phyloP scores from a whole-genome alignment of 2,797 vertebrate genomes.

The Anniella stebbinsi region DNA sequence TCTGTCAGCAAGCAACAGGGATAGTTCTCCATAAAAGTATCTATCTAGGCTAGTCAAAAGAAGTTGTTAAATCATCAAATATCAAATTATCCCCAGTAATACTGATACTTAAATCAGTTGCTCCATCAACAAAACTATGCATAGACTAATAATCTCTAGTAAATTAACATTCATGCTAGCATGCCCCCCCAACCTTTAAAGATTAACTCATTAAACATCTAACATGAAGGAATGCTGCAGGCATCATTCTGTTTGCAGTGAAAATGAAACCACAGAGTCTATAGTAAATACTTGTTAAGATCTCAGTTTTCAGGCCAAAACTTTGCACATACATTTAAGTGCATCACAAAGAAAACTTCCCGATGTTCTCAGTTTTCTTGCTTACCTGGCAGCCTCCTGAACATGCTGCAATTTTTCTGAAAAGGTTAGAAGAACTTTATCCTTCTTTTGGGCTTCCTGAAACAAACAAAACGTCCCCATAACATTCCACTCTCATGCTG shows the following conservation, averaged over 20 bases:
- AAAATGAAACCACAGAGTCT: constrained; percentile 63
- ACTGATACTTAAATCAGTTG: constrained; percentile 12
- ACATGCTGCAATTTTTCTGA: constrained; percentile 91
- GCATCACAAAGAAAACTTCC: constrained; percentile 43
- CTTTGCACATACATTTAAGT: constrained; percentile 42
- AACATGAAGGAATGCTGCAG: constrained; percentile 66
- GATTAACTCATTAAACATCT: constrained; percentile 44
- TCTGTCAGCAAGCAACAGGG: background rate
- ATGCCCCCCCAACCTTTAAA: background rate
- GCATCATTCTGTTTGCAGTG: constrained; percentile 55
- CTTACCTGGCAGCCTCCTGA: constrained; percentile 92
- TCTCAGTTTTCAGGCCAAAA: constrained; percentile 54
- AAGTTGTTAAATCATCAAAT: constrained; percentile 5
- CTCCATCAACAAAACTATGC: background rate
- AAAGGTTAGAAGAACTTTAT: constrained; percentile 90
- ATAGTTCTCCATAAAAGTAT: background rate
- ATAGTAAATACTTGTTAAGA: constrained; percentile 61
- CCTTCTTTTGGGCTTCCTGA: constrained; percentile 98
- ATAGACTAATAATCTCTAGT: background rate
- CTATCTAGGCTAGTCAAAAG: background rate
- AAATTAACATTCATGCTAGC: background rate
- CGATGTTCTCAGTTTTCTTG: constrained; percentile 25
- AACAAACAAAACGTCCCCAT: constrained; percentile 70
- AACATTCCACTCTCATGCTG: constrained; percentile 55
- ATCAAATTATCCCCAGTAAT: background rate